These are phyloP conservation scores for Apeira syringaria DNA, from an alignment of 2,888 invertebrate species.

Conservation along the genomic window DNA sequence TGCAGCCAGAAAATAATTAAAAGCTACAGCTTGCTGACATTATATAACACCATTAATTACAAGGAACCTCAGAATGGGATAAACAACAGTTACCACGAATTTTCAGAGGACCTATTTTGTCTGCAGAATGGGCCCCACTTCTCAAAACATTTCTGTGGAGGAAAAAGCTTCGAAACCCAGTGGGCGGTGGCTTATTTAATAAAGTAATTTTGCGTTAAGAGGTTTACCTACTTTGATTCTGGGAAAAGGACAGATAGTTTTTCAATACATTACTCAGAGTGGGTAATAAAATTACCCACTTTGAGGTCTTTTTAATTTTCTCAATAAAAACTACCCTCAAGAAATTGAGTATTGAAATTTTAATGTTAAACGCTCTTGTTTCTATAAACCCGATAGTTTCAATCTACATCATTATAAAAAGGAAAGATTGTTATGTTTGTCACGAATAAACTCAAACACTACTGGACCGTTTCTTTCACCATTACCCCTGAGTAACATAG, in stretches of 20 bases:
- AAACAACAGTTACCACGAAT: constrained; percentile 70
- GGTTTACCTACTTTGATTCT: constrained; percentile 18
- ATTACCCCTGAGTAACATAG: no score
- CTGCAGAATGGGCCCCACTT: constrained; percentile 20
- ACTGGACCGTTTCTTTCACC: no score
- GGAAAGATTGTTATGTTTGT: no score
- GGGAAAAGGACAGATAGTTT: constrained; percentile 11
- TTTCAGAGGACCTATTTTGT: constrained; percentile 49
- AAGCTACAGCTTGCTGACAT: constrained; percentile 65
- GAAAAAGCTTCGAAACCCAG: constrained; percentile 22
- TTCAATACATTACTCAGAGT: constrained; percentile 14
- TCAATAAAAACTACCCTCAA: no score
- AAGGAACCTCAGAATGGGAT: constrained; percentile 67
- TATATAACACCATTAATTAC: constrained; percentile 77
- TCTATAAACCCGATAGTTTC: no score
- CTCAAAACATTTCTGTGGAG: constrained; percentile 35
- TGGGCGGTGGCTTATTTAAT: constrained; percentile 17
- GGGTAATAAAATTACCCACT: constrained; percentile 5
- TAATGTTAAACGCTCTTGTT: no score
- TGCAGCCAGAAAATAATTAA: constrained; percentile 71
- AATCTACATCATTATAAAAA: no score
- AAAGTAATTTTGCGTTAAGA: constrained; percentile 22
- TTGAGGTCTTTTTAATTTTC: neutral
- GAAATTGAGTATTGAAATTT: no score
- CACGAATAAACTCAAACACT: no score